A percentile compares a stretch with the other conserved stretches of the same genome.
Conservation (phyloP, 2,888 invertebrate genomes). For the Mythimna pallens region DNA sequence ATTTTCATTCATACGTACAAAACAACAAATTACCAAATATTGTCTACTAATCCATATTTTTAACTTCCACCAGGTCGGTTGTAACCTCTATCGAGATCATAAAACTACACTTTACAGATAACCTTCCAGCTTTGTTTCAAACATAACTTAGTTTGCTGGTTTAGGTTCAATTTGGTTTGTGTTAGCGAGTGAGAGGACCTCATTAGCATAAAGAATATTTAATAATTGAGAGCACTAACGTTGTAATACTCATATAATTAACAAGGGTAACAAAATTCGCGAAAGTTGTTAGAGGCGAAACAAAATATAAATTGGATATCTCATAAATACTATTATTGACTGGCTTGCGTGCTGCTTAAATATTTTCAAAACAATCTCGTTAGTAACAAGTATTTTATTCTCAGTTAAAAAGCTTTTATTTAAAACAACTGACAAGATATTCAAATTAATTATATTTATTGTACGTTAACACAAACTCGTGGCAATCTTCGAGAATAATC, state of each 20-base stretch:
- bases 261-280: neutral
- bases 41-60: neutral
- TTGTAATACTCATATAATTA: neutral
- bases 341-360: neutral
- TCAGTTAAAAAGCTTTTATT: neutral
- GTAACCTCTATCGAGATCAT: neutral
- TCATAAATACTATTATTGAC: neutral
- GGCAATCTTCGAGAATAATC: conserved; percentile 22
- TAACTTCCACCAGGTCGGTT: too few species aligned
- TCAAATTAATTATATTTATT: conserved; percentile 28
- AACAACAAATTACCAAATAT: neutral
- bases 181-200: conserved; percentile 18
- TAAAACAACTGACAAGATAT: conserved; percentile 3
- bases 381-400: neutral
- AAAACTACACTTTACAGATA: neutral
- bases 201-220: conserved; percentile 48
- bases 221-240: conserved; percentile 26
- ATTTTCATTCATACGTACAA: neutral
- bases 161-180: conserved; percentile 53
- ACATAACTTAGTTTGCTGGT: conserved; percentile 52
- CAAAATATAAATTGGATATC: neutral
- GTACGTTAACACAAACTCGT: conserved; percentile 11
- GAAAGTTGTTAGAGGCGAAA: too few species aligned
- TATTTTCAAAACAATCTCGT: neutral
- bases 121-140: conserved; percentile 41